Percentiles rank a stretch among this genome's conserved stretches.
Evolutionary conservation across 1,140 invertebrate genomes (phyloP).

Genomic region (Medauroidea extradentata): DNA sequence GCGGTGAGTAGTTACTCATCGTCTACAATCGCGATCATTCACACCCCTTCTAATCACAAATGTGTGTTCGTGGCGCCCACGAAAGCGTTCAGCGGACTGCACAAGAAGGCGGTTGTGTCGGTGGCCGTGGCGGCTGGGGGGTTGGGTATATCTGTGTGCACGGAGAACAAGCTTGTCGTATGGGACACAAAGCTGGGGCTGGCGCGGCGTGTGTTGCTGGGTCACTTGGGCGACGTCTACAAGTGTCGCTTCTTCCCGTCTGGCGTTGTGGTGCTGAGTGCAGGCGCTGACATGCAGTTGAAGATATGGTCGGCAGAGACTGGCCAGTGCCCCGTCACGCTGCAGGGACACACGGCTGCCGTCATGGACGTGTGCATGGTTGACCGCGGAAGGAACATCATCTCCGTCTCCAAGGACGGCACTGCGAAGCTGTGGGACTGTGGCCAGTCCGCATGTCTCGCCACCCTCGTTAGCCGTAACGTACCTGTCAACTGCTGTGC

Average conservation of each 20-base stretch:
- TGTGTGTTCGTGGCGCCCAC: constrained; percentile 45
- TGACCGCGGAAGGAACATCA: constrained; percentile 65
- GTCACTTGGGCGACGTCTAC: constrained; percentile 66
- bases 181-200: constrained; percentile 58
- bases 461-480: constrained; percentile 44
- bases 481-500: constrained; percentile 48
- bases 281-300: constrained; percentile 63
- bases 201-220: constrained; percentile 53
- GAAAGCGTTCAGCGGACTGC: constrained; percentile 39
- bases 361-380: constrained; percentile 61
- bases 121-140: constrained; percentile 54
- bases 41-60: constrained; percentile 39
- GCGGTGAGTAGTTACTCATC: constrained; percentile 38
- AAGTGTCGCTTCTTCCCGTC: constrained; percentile 67
- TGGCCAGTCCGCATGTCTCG: constrained; percentile 54
- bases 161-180: constrained; percentile 53
- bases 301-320: constrained; percentile 67
- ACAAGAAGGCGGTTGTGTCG: constrained; percentile 47
- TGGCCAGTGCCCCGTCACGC: constrained; percentile 59
- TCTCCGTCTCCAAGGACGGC: constrained; percentile 70
- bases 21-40: constrained; percentile 41
- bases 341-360: constrained; percentile 61
- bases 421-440: constrained; percentile 66
- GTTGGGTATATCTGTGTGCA: constrained; percentile 56
- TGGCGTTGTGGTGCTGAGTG: constrained; percentile 61